Conservation (phyloP, 1,140 invertebrate genomes). For the Whitmania pigra region DNA sequence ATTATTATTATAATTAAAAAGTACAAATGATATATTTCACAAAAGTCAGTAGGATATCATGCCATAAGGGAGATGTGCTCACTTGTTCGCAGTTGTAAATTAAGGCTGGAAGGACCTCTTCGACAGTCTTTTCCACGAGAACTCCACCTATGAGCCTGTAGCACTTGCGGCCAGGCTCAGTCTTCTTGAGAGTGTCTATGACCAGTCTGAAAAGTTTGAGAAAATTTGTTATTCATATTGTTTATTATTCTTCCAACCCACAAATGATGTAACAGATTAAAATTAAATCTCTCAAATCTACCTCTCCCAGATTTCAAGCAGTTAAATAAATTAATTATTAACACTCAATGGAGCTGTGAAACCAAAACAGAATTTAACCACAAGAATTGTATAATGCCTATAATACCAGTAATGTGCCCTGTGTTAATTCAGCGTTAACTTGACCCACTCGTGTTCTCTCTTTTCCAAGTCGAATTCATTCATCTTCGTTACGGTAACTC, state of each 20-base stretch:
- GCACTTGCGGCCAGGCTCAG: constrained; percentile 73
- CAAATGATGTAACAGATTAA: neutral
- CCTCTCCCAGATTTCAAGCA: neutral
- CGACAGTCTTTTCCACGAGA: constrained; percentile 78
- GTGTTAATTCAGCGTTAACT: neutral
- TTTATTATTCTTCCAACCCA: neutral
- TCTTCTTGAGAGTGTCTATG: constrained; percentile 75
- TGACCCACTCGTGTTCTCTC: constrained; percentile 23
- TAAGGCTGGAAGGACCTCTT: constrained; percentile 74
- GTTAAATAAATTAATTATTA: neutral
- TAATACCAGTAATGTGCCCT: neutral
- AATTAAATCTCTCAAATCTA: too few species aligned
- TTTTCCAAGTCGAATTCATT: constrained; percentile 21
- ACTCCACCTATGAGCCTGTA: constrained; percentile 85
- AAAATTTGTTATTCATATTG: neutral
- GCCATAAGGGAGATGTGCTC: constrained; percentile 18
- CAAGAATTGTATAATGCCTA: too few species aligned
- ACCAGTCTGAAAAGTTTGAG: constrained; percentile 61
- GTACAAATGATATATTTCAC: neutral
- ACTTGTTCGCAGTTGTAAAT: constrained; percentile 68
- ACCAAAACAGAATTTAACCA: too few species aligned
- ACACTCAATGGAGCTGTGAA: too few species aligned
- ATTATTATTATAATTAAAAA: neutral
- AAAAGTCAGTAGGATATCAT: neutral
- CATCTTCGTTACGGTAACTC: constrained; percentile 18